These are phyloP conservation scores for Dicaeum eximium DNA, from an alignment of 2,113 vertebrate genomes.

Conservation along the genomic window DNA sequence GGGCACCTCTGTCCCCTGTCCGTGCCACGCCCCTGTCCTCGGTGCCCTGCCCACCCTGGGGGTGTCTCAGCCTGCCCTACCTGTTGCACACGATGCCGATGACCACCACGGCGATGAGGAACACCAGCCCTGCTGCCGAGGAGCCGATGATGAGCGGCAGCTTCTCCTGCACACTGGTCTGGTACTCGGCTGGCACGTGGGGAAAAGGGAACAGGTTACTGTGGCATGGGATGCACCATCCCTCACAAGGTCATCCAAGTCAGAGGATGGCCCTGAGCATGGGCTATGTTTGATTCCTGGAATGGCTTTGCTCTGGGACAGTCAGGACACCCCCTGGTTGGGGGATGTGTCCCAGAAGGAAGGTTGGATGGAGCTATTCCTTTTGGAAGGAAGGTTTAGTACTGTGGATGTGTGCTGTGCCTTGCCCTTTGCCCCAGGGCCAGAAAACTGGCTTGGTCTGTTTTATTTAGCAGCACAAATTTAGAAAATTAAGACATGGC, in stretches of 20 bases:
- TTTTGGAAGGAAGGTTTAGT: background rate
- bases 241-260: fast-evolving
- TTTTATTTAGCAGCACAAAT: background rate
- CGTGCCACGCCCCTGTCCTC: background rate
- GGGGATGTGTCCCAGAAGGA: background rate
- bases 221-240: fast-evolving
- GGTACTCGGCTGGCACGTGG: conserved; percentile 81
- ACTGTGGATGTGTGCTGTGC: background rate
- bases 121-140: conserved; percentile 85
- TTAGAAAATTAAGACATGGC: background rate
- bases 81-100: conserved; percentile 88
- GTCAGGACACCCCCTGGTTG: background rate
- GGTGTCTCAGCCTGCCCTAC: conserved; percentile 48
- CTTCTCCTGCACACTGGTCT: conserved; percentile 92
- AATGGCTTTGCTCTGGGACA: background rate
- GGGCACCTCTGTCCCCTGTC: background rate
- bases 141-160: conserved; percentile 93
- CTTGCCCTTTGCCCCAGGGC: background rate
- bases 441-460: conserved; percentile 7
- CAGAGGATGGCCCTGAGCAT: background rate
- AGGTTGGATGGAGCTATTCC: background rate
- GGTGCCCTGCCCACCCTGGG: fast-evolving
- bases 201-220: background rate
- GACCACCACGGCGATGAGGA: conserved; percentile 88
- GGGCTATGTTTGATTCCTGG: background rate